Evolutionary conservation across 2,888 invertebrate species (phyloP), one percentile per base, ranked within the genome.

Genomic region (Scaeva pyrastri): DNA sequence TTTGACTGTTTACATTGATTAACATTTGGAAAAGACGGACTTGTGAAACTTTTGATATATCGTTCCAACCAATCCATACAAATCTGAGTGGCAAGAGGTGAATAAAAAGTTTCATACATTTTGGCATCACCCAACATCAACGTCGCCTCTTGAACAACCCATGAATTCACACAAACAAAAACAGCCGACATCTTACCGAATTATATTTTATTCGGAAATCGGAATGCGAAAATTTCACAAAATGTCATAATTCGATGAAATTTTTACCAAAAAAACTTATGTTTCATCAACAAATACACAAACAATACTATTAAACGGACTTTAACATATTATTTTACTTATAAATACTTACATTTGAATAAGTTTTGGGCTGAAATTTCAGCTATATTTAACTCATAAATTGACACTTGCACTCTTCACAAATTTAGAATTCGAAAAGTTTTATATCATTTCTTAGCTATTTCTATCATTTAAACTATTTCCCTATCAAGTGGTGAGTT

Each of bases 181-280:
- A 73, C 85, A 85, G 76, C 81, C 81, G 81, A 81, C 76, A 80
- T 39, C 11, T 58, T 58, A 76, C 85, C 80, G 85, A 85, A 85
- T 43, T 11, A 23, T 14, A 31, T 19, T 48, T 16, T 31, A 14
- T 48, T 66, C 64, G 31, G 36, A 31, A 55, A 60, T 62, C 75
- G 62, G 64, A 81, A 75, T 36, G 45, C 55, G 52, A 74, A 75
- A 64, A 81, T 64, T 71, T 75, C 80, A 80, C 60, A 76, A 77
- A 77, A 77, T 81, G 85, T 85, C 81, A 85, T 77, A 84, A 84
- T 72, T 56, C 48, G 6, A 78, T 62, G 62, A 19, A 79, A 66
- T 62, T 75, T 58, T 55, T 48, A 21, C 31, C 2, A 58, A 19
- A 19, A 70, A 85, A 72, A 79, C 8, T 52, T 23, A 52, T 58